A percentile compares a stretch with the other conserved stretches of the same genome.
phyloP scores from a whole-genome alignment of 2,113 vertebrate species.

The Sceloporus tristichus region DNA sequence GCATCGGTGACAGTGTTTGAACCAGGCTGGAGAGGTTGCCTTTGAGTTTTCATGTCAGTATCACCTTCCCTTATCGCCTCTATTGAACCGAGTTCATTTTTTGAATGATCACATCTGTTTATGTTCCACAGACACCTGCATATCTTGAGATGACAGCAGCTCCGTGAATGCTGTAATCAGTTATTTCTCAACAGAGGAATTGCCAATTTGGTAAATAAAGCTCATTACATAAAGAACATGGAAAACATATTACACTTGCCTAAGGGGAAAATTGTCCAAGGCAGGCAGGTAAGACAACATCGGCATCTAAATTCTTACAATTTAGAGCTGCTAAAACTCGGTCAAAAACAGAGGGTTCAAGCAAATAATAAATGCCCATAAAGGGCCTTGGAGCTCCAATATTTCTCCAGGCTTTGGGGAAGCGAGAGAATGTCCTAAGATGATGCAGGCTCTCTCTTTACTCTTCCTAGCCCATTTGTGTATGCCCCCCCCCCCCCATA shows the following conservation, averaged over 20 bases:
- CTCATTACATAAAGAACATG: slow-evolving; percentile 75
- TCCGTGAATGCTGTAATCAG: slow-evolving; percentile 76
- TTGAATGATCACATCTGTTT: slow-evolving; percentile 75
- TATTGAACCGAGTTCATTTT: slow-evolving; percentile 56
- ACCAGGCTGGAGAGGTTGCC: slow-evolving; percentile 36
- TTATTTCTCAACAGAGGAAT: slow-evolving; percentile 79
- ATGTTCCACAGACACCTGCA: slow-evolving; percentile 74
- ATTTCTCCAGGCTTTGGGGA: neutral
- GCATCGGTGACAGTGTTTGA: slow-evolving; percentile 31
- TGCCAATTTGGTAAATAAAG: slow-evolving; percentile 81
- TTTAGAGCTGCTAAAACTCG: slow-evolving; percentile 61
- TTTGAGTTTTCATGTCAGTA: slow-evolving; percentile 59
- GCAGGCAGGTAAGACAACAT: slow-evolving; percentile 54
- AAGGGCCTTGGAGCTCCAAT: neutral
- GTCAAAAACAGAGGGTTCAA: slow-evolving; percentile 43
- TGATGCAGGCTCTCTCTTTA: neutral
- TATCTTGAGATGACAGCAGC: slow-evolving; percentile 76
- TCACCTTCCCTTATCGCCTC: slow-evolving; percentile 20
- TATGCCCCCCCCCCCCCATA: neutral
- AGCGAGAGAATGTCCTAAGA: neutral
- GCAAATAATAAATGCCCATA: slow-evolving; percentile 12
- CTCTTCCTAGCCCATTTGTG: neutral
- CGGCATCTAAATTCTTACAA: slow-evolving; percentile 36
- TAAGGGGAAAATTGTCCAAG: slow-evolving; percentile 72
- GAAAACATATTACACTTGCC: slow-evolving; percentile 69